A percentile compares a stretch with the other conserved stretches of the same genome.
Evolutionary conservation across 2,888 invertebrate genomes (phyloP).

Genomic region (Patella caerulea): DNA sequence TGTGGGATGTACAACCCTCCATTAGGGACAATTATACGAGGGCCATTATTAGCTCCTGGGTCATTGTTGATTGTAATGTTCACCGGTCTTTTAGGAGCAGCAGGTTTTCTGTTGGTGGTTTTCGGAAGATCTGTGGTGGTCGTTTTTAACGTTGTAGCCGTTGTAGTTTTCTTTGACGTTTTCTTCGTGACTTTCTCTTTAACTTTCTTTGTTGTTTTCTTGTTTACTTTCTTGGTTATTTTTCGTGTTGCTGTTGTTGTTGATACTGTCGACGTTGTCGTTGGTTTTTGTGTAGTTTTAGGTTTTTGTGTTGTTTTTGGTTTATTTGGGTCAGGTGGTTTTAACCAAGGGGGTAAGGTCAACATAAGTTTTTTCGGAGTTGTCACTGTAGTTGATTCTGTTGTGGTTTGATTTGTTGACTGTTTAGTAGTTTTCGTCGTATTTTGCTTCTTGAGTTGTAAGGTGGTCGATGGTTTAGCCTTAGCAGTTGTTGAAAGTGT

Average conservation of each 20-base stretch:
- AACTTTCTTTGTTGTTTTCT: neutral
- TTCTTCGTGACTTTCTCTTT: neutral
- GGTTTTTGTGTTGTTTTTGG: conserved; percentile 9
- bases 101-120: neutral
- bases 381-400: neutral
- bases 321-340: neutral
- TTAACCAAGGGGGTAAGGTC: neutral
- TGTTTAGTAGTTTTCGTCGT: neutral
- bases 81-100: neutral
- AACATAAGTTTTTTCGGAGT: neutral
- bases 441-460: neutral
- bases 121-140: neutral
- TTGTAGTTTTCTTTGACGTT: neutral
- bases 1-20: conserved; percentile 34
- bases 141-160: neutral
- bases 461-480: neutral
- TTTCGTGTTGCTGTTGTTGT: conserved; percentile 13
- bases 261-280: neutral
- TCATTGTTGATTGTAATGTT: neutral
- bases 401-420: neutral
- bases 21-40: conserved; percentile 34
- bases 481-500: neutral
- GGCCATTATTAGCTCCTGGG: conserved; percentile 20
- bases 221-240: neutral
- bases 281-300: neutral